Evolutionary conservation across 2,888 invertebrate species (phyloP).

Genomic region (Lithophane ornitopus): DNA sequence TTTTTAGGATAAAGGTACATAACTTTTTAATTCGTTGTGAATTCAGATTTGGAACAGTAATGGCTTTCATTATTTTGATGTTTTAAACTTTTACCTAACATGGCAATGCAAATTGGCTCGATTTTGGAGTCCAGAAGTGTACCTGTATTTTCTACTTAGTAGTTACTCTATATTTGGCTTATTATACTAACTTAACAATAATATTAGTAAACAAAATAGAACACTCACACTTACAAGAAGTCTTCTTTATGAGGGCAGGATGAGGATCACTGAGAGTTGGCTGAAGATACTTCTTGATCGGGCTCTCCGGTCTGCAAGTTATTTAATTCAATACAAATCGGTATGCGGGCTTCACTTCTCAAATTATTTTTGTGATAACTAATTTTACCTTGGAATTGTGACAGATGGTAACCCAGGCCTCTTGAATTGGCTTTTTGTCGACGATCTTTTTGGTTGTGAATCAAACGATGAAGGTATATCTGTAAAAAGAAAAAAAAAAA

Average conservation of each 20-base stretch:
- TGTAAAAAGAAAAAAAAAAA: constrained; percentile 56
- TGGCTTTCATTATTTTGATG: not conserved
- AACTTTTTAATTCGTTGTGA: not conserved
- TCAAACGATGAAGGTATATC: constrained; percentile 85
- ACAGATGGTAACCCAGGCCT: constrained; percentile 84
- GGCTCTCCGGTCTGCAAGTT: constrained; percentile 94
- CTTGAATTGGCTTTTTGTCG: constrained; percentile 85
- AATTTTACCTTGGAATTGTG: constrained; percentile 81
- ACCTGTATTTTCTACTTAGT: not conserved
- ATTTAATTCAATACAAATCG: not conserved
- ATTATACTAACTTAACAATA: not conserved
- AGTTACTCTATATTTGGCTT: not conserved
- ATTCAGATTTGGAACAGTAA: not conserved
- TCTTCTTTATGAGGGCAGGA: constrained; percentile 91
- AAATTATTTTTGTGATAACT: not conserved
- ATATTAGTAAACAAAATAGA: constrained; percentile 8
- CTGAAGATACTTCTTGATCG: constrained; percentile 95
- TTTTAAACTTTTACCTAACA: not conserved
- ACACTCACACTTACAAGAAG: constrained; percentile 89
- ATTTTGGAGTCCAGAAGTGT: not conserved
- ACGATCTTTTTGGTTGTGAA: constrained; percentile 82
- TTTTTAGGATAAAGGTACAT: not conserved
- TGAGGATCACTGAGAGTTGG: constrained; percentile 95
- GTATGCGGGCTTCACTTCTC: not conserved
- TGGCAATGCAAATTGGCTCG: not conserved